phyloP scores from a whole-genome alignment of 2,113 vertebrate species.

The Tachysurus fulvidraco region DNA sequence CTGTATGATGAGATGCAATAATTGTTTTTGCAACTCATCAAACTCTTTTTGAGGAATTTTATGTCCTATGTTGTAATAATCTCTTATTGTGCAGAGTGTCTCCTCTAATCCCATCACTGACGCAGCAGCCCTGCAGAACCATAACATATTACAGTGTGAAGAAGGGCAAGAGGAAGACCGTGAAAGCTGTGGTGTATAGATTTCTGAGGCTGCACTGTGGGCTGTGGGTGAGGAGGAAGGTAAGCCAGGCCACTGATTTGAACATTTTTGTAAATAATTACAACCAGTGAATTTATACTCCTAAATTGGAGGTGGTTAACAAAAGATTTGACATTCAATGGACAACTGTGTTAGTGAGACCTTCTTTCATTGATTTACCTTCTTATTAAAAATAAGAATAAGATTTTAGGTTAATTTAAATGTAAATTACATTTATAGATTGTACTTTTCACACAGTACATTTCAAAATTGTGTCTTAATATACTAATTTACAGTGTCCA shows the following conservation, averaged over 20 bases:
- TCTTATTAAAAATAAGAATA: not conserved
- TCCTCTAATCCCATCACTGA: conserved; percentile 70
- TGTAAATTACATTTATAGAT: no score
- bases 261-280: not conserved
- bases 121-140: conserved; percentile 74
- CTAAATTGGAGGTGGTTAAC: not conserved
- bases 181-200: conserved; percentile 80
- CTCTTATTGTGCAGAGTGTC: conserved; percentile 68
- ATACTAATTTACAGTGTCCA: no score
- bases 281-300: not conserved
- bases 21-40: no score
- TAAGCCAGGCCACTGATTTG: conserved; percentile 57
- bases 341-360: not conserved
- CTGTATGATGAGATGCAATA: not conserved
- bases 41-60: no score
- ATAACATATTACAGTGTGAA: conserved; percentile 80
- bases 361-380: not conserved
- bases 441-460: no score
- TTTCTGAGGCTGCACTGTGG: conserved; percentile 92
- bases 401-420: no score
- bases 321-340: not conserved
- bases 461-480: no score
- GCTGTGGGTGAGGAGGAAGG: conserved; percentile 91
- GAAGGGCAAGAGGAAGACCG: conserved; percentile 85
- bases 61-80: not conserved